Evolutionary conservation across 2,113 vertebrate species (phyloP).

Genomic region (Mastomys natalensis): DNA sequence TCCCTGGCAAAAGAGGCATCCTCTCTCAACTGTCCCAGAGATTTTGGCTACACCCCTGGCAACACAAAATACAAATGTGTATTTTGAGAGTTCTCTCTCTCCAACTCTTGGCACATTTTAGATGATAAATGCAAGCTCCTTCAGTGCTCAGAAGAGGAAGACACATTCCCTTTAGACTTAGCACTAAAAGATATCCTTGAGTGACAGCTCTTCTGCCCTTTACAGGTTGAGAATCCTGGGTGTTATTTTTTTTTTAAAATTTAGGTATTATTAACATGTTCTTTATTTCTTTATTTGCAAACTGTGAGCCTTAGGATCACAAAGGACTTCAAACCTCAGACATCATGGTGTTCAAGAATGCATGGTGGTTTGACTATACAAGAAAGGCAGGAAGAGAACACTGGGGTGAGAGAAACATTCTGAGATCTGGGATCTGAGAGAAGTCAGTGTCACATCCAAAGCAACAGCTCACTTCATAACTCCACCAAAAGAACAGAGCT

Average conservation of each 20-base stretch:
- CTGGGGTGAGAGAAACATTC: neutral
- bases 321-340: neutral
- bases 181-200: constrained; percentile 20
- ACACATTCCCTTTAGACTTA: neutral
- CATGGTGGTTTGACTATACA: neutral
- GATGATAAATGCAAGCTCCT: neutral
- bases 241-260: too few relatives aligned
- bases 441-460: neutral
- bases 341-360: constrained; percentile 31
- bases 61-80: neutral
- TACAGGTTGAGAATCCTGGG: neutral
- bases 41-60: neutral
- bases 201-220: neutral
- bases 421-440: neutral
- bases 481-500: neutral
- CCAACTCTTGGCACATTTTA: neutral
- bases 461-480: neutral
- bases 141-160: neutral
- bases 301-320: neutral
- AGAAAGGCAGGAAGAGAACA: neutral
- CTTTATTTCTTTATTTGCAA: constrained; percentile 16
- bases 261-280: neutral
- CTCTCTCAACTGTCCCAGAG: neutral
- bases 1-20: neutral
- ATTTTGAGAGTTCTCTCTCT: neutral